These are phyloP conservation scores for Leucoma salicis DNA, from an alignment of 2,888 invertebrate genomes.

Conservation along the genomic window DNA sequence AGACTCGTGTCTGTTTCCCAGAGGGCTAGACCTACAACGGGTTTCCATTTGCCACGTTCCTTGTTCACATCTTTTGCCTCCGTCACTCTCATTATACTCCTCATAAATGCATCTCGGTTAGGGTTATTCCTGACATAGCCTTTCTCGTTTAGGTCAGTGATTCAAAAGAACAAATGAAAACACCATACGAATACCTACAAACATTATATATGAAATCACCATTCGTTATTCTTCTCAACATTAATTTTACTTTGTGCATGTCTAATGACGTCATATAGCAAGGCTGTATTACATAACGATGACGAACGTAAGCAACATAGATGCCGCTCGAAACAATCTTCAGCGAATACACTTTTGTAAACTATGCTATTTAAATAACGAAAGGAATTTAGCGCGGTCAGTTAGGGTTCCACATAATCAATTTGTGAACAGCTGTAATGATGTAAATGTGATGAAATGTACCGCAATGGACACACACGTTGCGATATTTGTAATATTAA, in stretches of 20 bases:
- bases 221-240: constrained; percentile 21
- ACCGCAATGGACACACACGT: not conserved
- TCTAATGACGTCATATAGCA: constrained; percentile 15
- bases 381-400: constrained; percentile 5
- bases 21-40: no score
- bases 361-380: constrained; percentile 1
- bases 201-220: no score
- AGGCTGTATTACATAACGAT: constrained; percentile 36
- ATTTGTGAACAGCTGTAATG: constrained; percentile 3
- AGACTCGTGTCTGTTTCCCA: no score
- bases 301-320: constrained; percentile 15
- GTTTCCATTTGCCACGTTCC: no score
- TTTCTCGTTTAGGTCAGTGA: no score
- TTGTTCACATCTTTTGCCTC: no score
- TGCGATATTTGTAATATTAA: no score
- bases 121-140: no score
- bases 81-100: no score
- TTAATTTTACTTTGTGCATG: constrained; percentile 8
- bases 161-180: no score
- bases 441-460: not conserved
- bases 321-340: constrained; percentile 3
- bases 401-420: constrained; percentile 4
- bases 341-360: constrained; percentile 7
- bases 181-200: no score
- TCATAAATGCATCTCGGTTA: no score